Conservation (phyloP, 2,113 vertebrate species). For the Sebastes fasciatus region DNA sequence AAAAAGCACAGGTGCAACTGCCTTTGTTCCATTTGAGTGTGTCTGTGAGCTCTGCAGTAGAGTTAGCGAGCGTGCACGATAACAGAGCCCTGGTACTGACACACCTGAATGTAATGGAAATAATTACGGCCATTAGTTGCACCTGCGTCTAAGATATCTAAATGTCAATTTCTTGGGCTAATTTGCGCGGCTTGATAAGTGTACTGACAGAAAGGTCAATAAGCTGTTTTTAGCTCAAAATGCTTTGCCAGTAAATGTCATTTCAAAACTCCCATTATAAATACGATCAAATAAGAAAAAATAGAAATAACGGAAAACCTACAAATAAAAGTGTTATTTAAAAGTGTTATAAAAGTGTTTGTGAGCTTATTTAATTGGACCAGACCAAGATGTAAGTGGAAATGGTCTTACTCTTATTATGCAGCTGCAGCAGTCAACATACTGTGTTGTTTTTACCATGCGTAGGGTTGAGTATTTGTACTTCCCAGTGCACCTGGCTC, state of each 20-base stretch:
- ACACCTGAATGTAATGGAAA: not conserved
- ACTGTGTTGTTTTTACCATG: too few species aligned
- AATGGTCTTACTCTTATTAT: not conserved
- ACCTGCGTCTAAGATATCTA: not conserved
- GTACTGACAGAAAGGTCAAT: not conserved
- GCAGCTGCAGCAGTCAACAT: not conserved
- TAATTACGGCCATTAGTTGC: not conserved
- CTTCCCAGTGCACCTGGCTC: not conserved
- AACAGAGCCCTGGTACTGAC: not conserved
- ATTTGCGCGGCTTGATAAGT: not conserved
- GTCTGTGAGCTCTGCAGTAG: not conserved
- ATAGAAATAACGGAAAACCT: not conserved
- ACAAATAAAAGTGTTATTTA: too few species aligned
- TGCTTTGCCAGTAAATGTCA: not conserved
- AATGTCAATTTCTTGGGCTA: not conserved
- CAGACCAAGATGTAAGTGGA: not conserved
- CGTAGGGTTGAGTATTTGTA: not conserved
- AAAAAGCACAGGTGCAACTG: not conserved
- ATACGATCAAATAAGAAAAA: not conserved
- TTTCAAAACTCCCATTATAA: not conserved
- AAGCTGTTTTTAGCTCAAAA: not conserved
- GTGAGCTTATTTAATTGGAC: not conserved
- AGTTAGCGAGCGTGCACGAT: not conserved
- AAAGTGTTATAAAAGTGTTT: too few species aligned
- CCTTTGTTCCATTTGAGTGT: not conserved